Conservation (phyloP, 2,888 invertebrate species). For the Heteromurus nitidus region DNA sequence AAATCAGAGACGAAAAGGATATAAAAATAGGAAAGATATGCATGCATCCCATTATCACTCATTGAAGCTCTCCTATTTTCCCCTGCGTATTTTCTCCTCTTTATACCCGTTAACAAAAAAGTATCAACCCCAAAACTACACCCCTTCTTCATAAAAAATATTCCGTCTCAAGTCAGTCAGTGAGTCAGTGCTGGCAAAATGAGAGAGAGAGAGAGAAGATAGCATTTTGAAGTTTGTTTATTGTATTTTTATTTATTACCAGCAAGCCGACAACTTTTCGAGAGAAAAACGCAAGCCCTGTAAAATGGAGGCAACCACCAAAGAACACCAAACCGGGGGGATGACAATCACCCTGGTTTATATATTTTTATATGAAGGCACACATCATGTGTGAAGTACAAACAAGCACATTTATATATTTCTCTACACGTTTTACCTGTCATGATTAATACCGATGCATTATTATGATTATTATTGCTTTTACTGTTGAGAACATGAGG, state of each 20-base stretch:
- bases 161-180: constrained; percentile 4
- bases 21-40: constrained; percentile 20
- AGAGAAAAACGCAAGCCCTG: background rate
- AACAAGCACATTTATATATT: background rate
- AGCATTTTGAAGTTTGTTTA: constrained; percentile 1
- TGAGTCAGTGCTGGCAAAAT: background rate
- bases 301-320: background rate
- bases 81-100: background rate
- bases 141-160: background rate
- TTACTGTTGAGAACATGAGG: constrained; percentile 15
- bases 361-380: background rate
- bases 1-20: background rate
- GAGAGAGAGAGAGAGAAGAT: background rate
- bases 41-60: constrained; percentile 40
- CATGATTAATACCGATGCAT: constrained; percentile 36
- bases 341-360: constrained; percentile 18
- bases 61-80: background rate
- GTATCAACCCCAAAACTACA: constrained; percentile 32
- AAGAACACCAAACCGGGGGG: background rate
- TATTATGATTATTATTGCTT: constrained; percentile 13
- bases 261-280: constrained; percentile 3
- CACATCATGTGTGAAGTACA: background rate
- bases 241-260: constrained; percentile 1
- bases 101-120: background rate
- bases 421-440: background rate